Evolutionary conservation across 92 coral and sea anemone genomes (phyloP).

Genomic region (Phenganax subtilis): DNA sequence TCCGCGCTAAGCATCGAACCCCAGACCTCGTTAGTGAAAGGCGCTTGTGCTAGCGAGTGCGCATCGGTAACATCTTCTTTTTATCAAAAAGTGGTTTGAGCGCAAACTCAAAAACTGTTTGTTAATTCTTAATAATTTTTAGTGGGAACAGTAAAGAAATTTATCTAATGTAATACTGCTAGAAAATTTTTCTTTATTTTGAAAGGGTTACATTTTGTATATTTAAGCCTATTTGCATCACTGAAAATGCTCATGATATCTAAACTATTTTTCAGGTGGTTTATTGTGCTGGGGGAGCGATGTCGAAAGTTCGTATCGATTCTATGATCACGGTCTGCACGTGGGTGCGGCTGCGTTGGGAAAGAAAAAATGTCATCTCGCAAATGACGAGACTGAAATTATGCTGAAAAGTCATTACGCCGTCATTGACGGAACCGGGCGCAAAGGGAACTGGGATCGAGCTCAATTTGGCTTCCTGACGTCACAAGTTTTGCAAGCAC

Average conservation of each 20-base stretch:
- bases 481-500: constrained; percentile 44
- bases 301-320: constrained; percentile 46
- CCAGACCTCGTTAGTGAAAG: too few species aligned
- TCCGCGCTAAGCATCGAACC: too few species aligned
- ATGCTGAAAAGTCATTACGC: constrained; percentile 59
- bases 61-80: too few species aligned
- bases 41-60: too few species aligned
- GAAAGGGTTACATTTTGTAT: background rate
- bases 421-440: constrained; percentile 34
- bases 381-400: constrained; percentile 51
- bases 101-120: too few species aligned
- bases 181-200: background rate
- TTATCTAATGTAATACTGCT: too few species aligned
- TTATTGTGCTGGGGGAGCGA: constrained; percentile 53
- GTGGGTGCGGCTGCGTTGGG: constrained; percentile 44
- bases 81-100: too few species aligned
- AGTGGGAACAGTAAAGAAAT: too few species aligned
- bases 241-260: background rate
- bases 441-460: constrained; percentile 46
- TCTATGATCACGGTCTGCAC: constrained; percentile 55
- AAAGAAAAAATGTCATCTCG: constrained; percentile 50
- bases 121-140: too few species aligned
- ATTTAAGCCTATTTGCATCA: background rate
- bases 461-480: constrained; percentile 55
- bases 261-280: constrained; percentile 22